phyloP scores from a whole-genome alignment of 35 echinoderm and acorn worm species.

The Anneissia japonica region DNA sequence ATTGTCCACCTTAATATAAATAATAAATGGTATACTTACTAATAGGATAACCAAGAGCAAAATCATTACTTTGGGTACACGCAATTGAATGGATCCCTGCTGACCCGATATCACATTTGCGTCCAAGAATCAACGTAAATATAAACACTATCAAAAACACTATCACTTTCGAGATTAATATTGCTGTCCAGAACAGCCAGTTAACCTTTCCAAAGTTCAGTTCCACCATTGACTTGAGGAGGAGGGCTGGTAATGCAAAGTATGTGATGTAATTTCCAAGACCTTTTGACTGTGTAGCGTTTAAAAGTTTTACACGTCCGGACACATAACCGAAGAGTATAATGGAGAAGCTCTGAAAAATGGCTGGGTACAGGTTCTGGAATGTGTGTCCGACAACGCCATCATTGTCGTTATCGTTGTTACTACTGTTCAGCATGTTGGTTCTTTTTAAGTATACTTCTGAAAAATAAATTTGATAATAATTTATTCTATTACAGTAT shows the following conservation, averaged over 20 bases:
- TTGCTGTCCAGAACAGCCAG: slow-evolving; percentile 58
- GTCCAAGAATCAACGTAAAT: slow-evolving; percentile 38
- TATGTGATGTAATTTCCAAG: slow-evolving; percentile 65
- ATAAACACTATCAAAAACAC: slow-evolving; percentile 63
- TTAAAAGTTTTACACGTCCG: slow-evolving; percentile 31
- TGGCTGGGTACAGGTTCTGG: slow-evolving; percentile 63
- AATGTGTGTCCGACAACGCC: neutral
- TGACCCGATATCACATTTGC: slow-evolving; percentile 16
- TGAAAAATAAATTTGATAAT: neutral
- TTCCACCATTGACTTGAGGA: slow-evolving; percentile 67
- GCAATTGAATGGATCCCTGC: slow-evolving; percentile 67
- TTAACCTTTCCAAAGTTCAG: slow-evolving; percentile 52
- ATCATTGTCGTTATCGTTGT: neutral
- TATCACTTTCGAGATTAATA: slow-evolving; percentile 56
- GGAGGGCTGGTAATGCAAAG: slow-evolving; percentile 67
- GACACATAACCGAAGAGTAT: slow-evolving; percentile 68
- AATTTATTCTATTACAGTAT: too few relatives aligned
- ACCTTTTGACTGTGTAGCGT: slow-evolving; percentile 45
- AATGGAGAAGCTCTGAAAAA: slow-evolving; percentile 68
- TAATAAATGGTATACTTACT: slow-evolving; percentile 28
- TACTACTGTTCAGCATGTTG: neutral
- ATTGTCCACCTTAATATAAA: too few relatives aligned
- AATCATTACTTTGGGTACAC: slow-evolving; percentile 84
- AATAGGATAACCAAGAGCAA: slow-evolving; percentile 83
- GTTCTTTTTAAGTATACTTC: neutral